Base-by-base conservation (phyloP, 2,888 invertebrate species). In the Nephrotoma guestfalica region DNA sequence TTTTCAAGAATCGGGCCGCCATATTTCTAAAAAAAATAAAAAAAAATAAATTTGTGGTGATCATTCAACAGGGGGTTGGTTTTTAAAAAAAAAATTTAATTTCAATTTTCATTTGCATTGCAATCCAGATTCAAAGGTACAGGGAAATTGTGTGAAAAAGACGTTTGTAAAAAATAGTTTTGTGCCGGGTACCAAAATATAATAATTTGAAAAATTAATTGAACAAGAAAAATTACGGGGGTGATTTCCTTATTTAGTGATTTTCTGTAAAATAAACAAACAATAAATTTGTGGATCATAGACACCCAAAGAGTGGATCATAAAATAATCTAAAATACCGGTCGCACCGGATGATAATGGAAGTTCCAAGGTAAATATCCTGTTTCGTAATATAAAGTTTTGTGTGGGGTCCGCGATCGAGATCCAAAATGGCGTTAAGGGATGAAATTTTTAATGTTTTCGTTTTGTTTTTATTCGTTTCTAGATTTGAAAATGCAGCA, bases 331-430 rank as follows among this genome's bases (percentile, higher is more conserved):
- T 84, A 5, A 84, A 15, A 84, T 41, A 84, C 84, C 84, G 84
- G 84, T 84, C 42, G 84, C 41, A 84, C 84, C 84, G 84, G 84
- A 41, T 84, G 84, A 84, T 84, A 84, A 84, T 84, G 84, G 84
- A 84, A 84, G 41, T 84, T 84, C 84, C 41, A 42, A 84, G 84
- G 84, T 84, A 84, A 84, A 42, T 41, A 84, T 84, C 41, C 42
- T 84, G 41, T 84, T 41, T 9, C 9, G 6, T 71, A 71, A 6
- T 5, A 6, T 71, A 11, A 71, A 18, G n/a, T 71, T 40, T 40
- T 41, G 41, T 83, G 41, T 41, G 11, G 11, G 83, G 15, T 84
- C 84, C 4, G 13, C 15, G n/a, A 47, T 84, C 41, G 84, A 13
- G 15, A 84, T 4, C 83, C 41, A 84, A 84, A 41, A 41, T 84